Percentiles rank a stretch among this genome's conserved stretches.
These are phyloP conservation scores for Parnassius mnemosyne DNA, from an alignment of 2,888 invertebrate species.

Conservation along the genomic window DNA sequence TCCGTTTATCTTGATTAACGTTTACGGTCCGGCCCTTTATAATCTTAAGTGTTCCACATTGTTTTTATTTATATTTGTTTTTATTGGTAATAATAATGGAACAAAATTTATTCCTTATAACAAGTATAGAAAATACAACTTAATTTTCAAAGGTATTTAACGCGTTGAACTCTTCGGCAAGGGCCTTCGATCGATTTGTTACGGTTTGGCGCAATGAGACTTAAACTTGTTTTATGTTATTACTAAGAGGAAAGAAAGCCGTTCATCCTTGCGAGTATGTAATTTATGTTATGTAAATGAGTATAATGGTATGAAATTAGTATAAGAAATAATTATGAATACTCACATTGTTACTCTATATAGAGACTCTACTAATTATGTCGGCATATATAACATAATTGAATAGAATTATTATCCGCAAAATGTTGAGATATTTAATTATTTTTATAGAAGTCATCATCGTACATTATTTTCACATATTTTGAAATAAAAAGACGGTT, in stretches of 20 bases:
- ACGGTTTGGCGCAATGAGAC: constrained; percentile 49
- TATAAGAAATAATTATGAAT: too few species aligned
- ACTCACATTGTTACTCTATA: neutral
- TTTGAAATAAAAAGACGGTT: too few species aligned
- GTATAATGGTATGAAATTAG: neutral
- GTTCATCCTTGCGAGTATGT: constrained; percentile 30
- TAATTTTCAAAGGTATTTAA: constrained; percentile 31
- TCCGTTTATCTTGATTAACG: constrained; percentile 32
- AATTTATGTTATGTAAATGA: constrained; percentile 6
- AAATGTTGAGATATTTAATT: too few species aligned
- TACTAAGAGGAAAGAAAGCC: constrained; percentile 27
- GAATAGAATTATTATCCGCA: too few species aligned
- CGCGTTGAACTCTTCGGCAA: constrained; percentile 68
- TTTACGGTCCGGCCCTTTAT: constrained; percentile 22
- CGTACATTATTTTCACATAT: too few species aligned
- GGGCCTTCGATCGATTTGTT: constrained; percentile 73
- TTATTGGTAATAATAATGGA: constrained; percentile 6
- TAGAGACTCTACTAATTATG: neutral
- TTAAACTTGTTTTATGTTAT: constrained; percentile 47
- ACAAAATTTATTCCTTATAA: constrained; percentile 2
- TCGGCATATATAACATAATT: too few species aligned
- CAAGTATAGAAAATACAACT: constrained; percentile 24
- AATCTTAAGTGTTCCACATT: constrained; percentile 27
- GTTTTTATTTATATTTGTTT: neutral
- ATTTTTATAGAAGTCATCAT: too few species aligned